phyloP scores from a whole-genome alignment of 1,140 invertebrate genomes.

The Hormaphis cornu region DNA sequence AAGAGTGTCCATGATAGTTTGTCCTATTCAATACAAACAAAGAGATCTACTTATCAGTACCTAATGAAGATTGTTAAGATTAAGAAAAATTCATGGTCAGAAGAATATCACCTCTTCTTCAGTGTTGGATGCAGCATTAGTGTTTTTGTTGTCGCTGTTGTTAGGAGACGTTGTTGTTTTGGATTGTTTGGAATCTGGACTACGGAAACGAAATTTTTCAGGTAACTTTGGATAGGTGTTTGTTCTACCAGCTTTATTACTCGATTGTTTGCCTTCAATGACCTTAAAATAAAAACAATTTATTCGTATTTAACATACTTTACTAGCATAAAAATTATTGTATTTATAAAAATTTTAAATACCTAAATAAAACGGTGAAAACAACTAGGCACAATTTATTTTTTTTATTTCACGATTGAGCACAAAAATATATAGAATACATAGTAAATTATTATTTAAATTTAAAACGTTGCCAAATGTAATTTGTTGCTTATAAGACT shows the following conservation, averaged over 20 bases:
- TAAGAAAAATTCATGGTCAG: slow-evolving; percentile 39
- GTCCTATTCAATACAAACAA: slow-evolving; percentile 5
- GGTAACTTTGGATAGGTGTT: slow-evolving; percentile 52
- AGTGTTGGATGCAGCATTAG: slow-evolving; percentile 37
- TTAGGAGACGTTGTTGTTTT: slow-evolving; percentile 33
- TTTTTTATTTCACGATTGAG: too few species aligned
- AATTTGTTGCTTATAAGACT: too few species aligned
- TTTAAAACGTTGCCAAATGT: too few species aligned
- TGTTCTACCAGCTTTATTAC: slow-evolving; percentile 38
- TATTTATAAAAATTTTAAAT: too few species aligned
- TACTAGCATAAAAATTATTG: too few species aligned
- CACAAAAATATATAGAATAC: too few species aligned
- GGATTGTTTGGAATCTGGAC: slow-evolving; percentile 42
- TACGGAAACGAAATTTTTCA: slow-evolving; percentile 51
- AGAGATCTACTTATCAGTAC: slow-evolving; percentile 24
- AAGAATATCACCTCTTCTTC: slow-evolving; percentile 49
- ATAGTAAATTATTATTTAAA: too few species aligned
- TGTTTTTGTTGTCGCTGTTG: slow-evolving; percentile 37
- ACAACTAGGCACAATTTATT: too few species aligned
- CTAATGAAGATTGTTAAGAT: slow-evolving; percentile 3
- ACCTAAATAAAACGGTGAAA: too few species aligned
- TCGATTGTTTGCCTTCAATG: slow-evolving; percentile 31
- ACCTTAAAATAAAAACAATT: slow-evolving; percentile 5
- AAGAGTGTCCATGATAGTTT: slow-evolving; percentile 26
- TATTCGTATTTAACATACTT: too few species aligned